These are phyloP conservation scores for Anabas testudineus DNA, from an alignment of 2,797 vertebrate species.

Conservation along the genomic window DNA sequence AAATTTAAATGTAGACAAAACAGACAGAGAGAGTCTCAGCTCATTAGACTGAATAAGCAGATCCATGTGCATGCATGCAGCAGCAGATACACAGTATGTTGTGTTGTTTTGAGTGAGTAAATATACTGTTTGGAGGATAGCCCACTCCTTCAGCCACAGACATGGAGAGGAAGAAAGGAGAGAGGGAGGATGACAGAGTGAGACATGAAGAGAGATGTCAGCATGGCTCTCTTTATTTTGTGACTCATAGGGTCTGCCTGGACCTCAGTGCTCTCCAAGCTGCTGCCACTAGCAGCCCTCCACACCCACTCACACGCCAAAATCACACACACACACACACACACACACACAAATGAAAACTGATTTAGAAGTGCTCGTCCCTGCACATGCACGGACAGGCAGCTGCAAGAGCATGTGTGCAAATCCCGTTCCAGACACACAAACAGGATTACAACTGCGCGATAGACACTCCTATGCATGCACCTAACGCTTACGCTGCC, in stretches of 20 bases:
- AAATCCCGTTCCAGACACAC: constrained; percentile 16
- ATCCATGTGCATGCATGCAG: constrained; percentile 33
- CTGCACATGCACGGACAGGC: constrained; percentile 7
- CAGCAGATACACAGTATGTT: constrained; percentile 43
- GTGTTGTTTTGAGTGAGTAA: constrained; percentile 66
- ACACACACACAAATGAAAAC: constrained; percentile 18
- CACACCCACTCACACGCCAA: constrained; percentile 38
- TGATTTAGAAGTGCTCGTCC: constrained; percentile 32
- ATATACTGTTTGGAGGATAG: constrained; percentile 46
- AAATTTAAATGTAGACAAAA: constrained; percentile 2
- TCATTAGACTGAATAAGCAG: constrained; percentile 30
- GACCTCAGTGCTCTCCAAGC: constrained; percentile 76
- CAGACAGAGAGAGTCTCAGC: not conserved
- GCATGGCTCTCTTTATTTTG: constrained; percentile 63
- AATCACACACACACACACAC: constrained; percentile 33
- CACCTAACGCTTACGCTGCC: constrained; percentile 32
- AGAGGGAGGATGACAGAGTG: constrained; percentile 44
- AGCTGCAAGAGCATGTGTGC: constrained; percentile 10
- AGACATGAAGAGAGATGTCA: constrained; percentile 54
- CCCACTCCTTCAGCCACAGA: constrained; percentile 54
- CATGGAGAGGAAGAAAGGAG: constrained; percentile 37
- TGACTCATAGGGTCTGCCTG: constrained; percentile 80
- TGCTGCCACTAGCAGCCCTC: constrained; percentile 46
- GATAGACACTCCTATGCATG: constrained; percentile 1
- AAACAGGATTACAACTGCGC: constrained; percentile 8